Conservation (phyloP, 1,140 invertebrate species). For the Delia radicum region DNA sequence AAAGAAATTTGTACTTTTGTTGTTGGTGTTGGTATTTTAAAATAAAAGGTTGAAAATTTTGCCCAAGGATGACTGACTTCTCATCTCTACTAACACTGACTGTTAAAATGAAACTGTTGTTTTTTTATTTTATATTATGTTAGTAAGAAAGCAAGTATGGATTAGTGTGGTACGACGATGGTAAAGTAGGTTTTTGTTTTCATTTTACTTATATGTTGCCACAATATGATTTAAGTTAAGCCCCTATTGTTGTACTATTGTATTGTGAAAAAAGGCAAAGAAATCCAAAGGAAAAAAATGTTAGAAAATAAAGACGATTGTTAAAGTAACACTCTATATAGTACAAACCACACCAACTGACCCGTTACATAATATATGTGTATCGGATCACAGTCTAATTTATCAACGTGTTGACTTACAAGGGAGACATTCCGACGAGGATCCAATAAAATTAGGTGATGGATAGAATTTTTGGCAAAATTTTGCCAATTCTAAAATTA, state of each 20-base stretch:
- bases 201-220: not conserved
- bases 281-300: not conserved
- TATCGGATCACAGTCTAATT: too few species aligned
- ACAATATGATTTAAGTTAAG: constrained; percentile 3
- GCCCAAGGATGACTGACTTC: constrained; percentile 10
- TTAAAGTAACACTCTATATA: not conserved
- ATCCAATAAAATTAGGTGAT: too few species aligned
- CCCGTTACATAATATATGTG: too few species aligned
- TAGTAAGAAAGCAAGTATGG: not conserved
- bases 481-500: too few species aligned
- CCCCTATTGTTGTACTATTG: constrained; percentile 8
- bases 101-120: not conserved
- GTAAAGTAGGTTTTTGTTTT: not conserved
- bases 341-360: too few species aligned
- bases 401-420: too few species aligned
- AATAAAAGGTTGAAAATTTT: not conserved
- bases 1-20: not conserved
- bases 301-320: not conserved
- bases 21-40: not conserved
- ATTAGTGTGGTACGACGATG: not conserved
- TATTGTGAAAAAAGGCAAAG: not conserved
- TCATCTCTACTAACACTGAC: constrained; percentile 9
- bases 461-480: too few species aligned
- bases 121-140: not conserved
- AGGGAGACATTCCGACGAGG: too few species aligned